Percentiles rank a stretch among this genome's conserved stretches.
These are phyloP conservation scores for Caenorhabditis tropicalis DNA, from an alignment of 1,140 invertebrate species.

Conservation along the genomic window DNA sequence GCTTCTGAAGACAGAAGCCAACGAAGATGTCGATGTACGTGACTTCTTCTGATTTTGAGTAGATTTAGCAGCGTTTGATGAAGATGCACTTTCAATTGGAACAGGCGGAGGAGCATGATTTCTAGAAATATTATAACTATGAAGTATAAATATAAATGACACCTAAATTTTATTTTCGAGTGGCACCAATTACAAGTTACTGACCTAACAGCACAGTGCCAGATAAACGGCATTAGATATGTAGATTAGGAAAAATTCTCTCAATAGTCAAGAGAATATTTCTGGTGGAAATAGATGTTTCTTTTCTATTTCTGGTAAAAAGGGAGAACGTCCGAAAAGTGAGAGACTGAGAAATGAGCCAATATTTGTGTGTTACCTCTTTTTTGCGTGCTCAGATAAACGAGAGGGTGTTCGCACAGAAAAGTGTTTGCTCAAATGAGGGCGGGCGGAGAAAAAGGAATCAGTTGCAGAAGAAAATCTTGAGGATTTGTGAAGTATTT, in stretches of 20 bases:
- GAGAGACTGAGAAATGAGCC: conserved; percentile 41
- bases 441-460: conserved; percentile 19
- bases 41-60: not conserved
- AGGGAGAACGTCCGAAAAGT: not conserved
- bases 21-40: not conserved
- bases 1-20: conserved; percentile 14
- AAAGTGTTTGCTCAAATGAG: conserved; percentile 16
- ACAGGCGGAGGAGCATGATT: not conserved
- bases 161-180: too few relatives aligned
- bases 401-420: conserved; percentile 18
- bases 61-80: not conserved
- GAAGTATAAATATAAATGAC: too few relatives aligned
- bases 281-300: not conserved
- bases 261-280: not conserved
- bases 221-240: conserved; percentile 6
- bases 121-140: not conserved
- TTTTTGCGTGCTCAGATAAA: not conserved
- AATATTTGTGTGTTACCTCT: conserved; percentile 29
- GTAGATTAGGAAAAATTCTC: not conserved
- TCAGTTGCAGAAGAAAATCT: not conserved
- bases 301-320: not conserved
- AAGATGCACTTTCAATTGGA: not conserved
- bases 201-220: conserved; percentile 1
- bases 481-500: not conserved
- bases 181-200: too few relatives aligned